Base-by-base conservation (phyloP, 2,797 vertebrate species). In the Pagetopsis macropterus region DNA sequence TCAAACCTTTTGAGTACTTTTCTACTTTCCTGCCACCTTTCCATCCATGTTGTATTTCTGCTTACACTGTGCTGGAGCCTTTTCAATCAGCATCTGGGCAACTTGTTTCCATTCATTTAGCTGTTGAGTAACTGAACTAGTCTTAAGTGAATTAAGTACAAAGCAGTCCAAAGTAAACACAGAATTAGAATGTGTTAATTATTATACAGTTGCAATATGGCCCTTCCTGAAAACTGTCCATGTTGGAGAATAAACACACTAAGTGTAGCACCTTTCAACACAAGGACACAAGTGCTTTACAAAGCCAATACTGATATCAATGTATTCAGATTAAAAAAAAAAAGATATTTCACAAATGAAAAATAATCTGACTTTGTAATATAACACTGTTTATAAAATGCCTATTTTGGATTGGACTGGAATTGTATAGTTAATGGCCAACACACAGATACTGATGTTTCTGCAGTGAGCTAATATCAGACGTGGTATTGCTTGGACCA, bases 91-190 rank as follows among this genome's bases (percentile, higher is more conserved):
- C 19, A 54, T 52, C 40, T 41, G 44, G 45, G 37, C 19, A 63
- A 21, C 37, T 58, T 14, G 43, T 65, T 73, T 58, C 45, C 19
- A 66, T 61, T 52, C 9, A 58, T 52, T 43, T 23, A 41, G 19
- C 27, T 33, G 2, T 6, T 70, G 52, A 56, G 33, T 16, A 63
- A 62, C 63, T 55, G 0, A 48, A 61, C 43, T 5, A 10, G 9
- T 41, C n/a, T 51, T 5, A 66, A 45, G 17, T 64, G 11, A 57
- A 31, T 11, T n/a, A 40, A 10, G 51, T 17, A n/a, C 44, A 17
- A 65, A 52, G 19, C 46, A 33, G 9, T 17, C 23, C 17, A 62
- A 54, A 23, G 31, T 40, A 15, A 33, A 19, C 33, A 33, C 11
- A 57, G 9, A 5, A 33, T 14, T 17, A 33, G 52, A 23, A 19